phyloP scores from a whole-genome alignment of 1,140 invertebrate genomes.

The Penaeus chinensis region DNA sequence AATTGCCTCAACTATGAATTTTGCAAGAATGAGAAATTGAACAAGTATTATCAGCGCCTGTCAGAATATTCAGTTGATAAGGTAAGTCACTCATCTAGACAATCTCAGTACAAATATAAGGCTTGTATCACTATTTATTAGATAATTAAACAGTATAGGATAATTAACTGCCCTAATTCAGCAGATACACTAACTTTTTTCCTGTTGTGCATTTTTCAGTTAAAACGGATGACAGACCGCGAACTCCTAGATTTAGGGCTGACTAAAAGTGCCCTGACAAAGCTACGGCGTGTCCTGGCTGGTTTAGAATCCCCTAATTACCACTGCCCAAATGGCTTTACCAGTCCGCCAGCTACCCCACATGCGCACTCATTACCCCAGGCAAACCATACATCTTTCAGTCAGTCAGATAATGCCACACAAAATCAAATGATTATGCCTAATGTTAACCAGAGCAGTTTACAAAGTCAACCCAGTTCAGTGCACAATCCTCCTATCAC shows the following conservation, averaged over 20 bases:
- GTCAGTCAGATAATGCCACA: conserved; percentile 14
- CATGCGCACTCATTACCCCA: conserved; percentile 33
- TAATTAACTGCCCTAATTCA: conserved; percentile 1
- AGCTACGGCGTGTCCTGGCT: conserved; percentile 23
- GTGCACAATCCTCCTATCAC: conserved; percentile 6
- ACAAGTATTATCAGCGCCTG: conserved; percentile 31
- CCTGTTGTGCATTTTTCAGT: conserved; percentile 30
- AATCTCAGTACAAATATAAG: too few relatives aligned
- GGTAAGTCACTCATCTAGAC: conserved; percentile 14
- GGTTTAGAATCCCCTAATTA: conserved; percentile 24
- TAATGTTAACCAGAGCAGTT: neutral
- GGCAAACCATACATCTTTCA: conserved; percentile 10
- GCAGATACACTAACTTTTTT: neutral
- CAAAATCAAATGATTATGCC: conserved; percentile 19
- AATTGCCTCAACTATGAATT: conserved; percentile 45
- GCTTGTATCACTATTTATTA: too few relatives aligned
- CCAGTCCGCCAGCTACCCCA: conserved; percentile 21
- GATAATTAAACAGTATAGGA: neutral
- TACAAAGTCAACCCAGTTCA: conserved; percentile 12
- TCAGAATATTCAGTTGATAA: conserved; percentile 34
- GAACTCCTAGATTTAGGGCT: conserved; percentile 43
- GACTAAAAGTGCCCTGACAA: conserved; percentile 28
- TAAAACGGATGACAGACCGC: conserved; percentile 44
- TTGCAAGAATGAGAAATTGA: conserved; percentile 37
- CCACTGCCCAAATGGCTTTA: conserved; percentile 49